Conservation (phyloP, 2,797 vertebrate species). For the Hippoglossus hippoglossus region DNA sequence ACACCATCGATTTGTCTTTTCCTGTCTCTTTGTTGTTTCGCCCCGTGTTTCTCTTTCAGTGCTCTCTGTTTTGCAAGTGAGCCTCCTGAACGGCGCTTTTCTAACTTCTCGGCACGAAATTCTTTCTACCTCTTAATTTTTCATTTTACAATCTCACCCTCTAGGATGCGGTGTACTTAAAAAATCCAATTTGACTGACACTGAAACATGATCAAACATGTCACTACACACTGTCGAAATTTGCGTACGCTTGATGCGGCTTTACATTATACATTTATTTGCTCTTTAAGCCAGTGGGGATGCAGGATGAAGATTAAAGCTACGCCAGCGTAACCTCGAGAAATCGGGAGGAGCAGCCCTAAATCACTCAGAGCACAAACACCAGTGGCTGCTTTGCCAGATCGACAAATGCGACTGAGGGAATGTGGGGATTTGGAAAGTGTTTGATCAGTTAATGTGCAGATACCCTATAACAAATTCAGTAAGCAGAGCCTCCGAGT, state of each 20-base stretch:
- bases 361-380: conserved; percentile 39
- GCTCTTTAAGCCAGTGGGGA: conserved; percentile 17
- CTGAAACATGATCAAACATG: conserved; percentile 35
- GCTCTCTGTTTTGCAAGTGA: conserved; percentile 21
- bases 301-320: conserved; percentile 39
- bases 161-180: neutral
- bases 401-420: conserved; percentile 29
- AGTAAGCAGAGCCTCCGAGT: conserved; percentile 21
- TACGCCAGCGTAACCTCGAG: conserved; percentile 20
- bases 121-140: neutral
- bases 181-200: conserved; percentile 18
- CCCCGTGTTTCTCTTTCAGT: conserved; percentile 8
- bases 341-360: conserved; percentile 26
- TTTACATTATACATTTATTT: conserved; percentile 26
- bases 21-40: conserved; percentile 13
- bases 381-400: conserved; percentile 29
- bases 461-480: conserved; percentile 28
- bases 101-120: neutral
- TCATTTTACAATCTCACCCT: conserved; percentile 4
- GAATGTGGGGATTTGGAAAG: conserved; percentile 29
- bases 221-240: conserved; percentile 18
- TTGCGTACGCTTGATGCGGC: conserved; percentile 7
- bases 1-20: conserved; percentile 27
- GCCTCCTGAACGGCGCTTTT: conserved; percentile 6
- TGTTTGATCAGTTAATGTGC: conserved; percentile 53